phyloP scores from a whole-genome alignment of 1,140 invertebrate genomes.

The Drosophila repleta region DNA sequence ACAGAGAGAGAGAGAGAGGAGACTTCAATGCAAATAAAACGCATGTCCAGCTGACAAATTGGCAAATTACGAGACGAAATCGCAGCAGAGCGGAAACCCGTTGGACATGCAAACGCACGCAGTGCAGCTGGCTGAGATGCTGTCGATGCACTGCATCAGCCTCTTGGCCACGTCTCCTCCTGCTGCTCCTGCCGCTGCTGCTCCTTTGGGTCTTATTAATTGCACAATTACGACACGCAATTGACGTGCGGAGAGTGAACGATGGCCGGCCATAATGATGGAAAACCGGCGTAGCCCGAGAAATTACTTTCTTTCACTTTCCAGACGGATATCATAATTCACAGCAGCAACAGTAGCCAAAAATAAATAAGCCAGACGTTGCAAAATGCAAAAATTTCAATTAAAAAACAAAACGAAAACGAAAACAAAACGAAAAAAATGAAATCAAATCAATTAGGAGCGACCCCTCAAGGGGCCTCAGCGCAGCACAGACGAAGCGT shows the following conservation, averaged over 20 bases:
- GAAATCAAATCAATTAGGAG: conserved; percentile 72
- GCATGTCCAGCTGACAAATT: conserved; percentile 81
- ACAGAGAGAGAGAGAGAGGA: not conserved
- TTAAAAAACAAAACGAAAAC: conserved; percentile 28
- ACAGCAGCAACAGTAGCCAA: conserved; percentile 45
- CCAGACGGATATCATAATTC: conserved; percentile 76
- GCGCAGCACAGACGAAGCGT: conserved; percentile 55
- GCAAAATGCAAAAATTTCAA: conserved; percentile 25
- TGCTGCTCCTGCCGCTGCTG: not conserved
- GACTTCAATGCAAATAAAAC: conserved; percentile 72
- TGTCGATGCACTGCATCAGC: conserved; percentile 33
- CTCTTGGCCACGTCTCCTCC: not conserved
- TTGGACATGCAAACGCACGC: conserved; percentile 54
- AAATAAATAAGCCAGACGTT: conserved; percentile 53
- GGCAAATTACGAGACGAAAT: conserved; percentile 59
- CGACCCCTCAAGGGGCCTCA: conserved; percentile 14
- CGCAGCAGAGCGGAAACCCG: conserved; percentile 58
- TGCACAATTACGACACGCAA: conserved; percentile 81
- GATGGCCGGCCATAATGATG: conserved; percentile 67
- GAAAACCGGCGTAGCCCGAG: conserved; percentile 48
- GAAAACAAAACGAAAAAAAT: conserved; percentile 33
- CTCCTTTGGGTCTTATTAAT: conserved; percentile 60
- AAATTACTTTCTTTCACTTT: conserved; percentile 80
- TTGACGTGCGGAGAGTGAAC: conserved; percentile 71
- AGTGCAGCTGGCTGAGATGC: conserved; percentile 35